Evolutionary conservation across 2,797 vertebrate genomes (phyloP), one percentile per base, ranked within the genome.

Genomic region (Lycodopsis pacificus): DNA sequence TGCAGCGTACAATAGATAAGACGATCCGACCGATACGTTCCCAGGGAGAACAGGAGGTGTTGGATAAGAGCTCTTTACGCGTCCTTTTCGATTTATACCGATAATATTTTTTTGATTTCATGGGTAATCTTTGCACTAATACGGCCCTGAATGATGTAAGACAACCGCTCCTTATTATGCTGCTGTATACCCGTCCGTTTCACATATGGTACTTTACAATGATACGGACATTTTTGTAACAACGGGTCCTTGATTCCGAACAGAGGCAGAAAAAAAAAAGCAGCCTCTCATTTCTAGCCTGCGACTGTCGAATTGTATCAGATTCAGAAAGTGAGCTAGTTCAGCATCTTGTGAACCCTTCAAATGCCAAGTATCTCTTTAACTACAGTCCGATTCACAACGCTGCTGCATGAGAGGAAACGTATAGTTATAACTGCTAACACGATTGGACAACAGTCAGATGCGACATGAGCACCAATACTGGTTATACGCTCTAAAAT

Each of bases 1-100:
- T 56, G 54, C 66, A 59, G 53, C 81, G 68, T 67, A 79, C 65
- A 85, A 76, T 53, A 85, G 73, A 88, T 73, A 85, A 80, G 42
- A 76, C 71, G 76, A 85, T 77, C 63, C 46, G 19, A 32, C 32
- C 69, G 68, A 85, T 73, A 67, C 59, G 38, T 68, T 84, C 58
- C 20, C 14, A 34, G 32, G 34, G 42, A 53, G 56, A 83, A 79
- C 59, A 73, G 57, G 73, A 40, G 73, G 77, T 72, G 73, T 32
- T 63, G 49, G 75, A 80, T 65, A 32, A 48, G 34, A 65, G 65
- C 27, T 20, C 36, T 69, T 48, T 30, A 27, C n/a, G 30, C 42
- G 40, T 58, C 46, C 25, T 63, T 65, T 58, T 64, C 36, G 53
- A 61, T 56, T 75, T 27, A 65, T 34, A n/a, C n/a, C 57, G 46